Evolutionary conservation across 1,140 invertebrate genomes (phyloP).

Genomic region (Agraylea sexmaculata): DNA sequence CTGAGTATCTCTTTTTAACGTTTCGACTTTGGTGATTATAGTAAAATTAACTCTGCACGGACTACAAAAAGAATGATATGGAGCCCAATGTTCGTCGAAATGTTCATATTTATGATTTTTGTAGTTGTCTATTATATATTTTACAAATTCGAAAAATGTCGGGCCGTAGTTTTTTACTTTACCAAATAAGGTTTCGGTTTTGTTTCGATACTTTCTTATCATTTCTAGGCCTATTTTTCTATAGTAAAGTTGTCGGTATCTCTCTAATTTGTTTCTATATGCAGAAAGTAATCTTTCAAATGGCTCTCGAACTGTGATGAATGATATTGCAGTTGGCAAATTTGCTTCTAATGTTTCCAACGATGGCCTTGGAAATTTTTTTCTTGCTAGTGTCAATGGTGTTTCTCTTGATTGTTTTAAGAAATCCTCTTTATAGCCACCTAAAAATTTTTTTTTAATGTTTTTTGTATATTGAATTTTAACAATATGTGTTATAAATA

Average conservation of each 20-base stretch:
- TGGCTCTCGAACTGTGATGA: slow-evolving; percentile 82
- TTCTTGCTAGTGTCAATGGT: slow-evolving; percentile 46
- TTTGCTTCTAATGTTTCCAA: slow-evolving; percentile 41
- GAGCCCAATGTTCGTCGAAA: slow-evolving; percentile 66
- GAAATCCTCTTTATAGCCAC: slow-evolving; percentile 47
- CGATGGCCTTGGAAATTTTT: slow-evolving; percentile 47
- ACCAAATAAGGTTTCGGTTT: slow-evolving; percentile 29
- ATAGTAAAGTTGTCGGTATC: slow-evolving; percentile 55
- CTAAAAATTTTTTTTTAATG: slow-evolving; percentile 38
- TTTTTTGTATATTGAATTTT: background rate
- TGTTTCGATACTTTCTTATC: slow-evolving; percentile 41
- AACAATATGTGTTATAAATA: slow-evolving; percentile 8
- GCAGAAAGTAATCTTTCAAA: slow-evolving; percentile 82
- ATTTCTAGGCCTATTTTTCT: slow-evolving; percentile 55
- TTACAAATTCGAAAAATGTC: slow-evolving; percentile 59
- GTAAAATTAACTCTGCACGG: slow-evolving; percentile 59
- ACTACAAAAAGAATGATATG: slow-evolving; percentile 58
- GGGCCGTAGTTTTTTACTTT: slow-evolving; percentile 40
- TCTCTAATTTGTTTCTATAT: slow-evolving; percentile 80
- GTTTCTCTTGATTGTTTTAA: slow-evolving; percentile 42
- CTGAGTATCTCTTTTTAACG: slow-evolving; percentile 52
- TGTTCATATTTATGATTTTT: no score
- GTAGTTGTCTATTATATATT: slow-evolving; percentile 43
- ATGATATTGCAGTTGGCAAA: slow-evolving; percentile 46
- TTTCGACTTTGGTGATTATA: slow-evolving; percentile 56